These are phyloP conservation scores for Oreochromis spilurus DNA, from an alignment of 2,113 vertebrate species.

Conservation along the genomic window DNA sequence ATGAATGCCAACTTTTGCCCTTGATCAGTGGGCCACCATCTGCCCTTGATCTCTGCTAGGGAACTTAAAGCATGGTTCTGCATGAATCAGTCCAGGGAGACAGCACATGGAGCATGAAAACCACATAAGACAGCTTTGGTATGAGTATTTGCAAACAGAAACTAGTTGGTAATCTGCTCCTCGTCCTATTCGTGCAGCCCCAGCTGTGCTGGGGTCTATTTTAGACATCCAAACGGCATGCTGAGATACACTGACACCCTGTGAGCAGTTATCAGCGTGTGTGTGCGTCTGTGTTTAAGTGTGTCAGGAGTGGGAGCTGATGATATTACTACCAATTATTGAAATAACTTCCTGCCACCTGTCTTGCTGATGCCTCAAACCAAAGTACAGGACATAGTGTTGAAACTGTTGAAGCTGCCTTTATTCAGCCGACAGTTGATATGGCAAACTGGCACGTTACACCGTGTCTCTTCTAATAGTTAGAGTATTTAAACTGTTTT, in stretches of 20 bases:
- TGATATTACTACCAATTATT: slow-evolving; percentile 92
- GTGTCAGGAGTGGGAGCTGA: slow-evolving; percentile 72
- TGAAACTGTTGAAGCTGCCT: slow-evolving; percentile 73
- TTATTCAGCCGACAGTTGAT: background rate
- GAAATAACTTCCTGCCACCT: slow-evolving; percentile 95
- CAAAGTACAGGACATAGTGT: slow-evolving; percentile 80
- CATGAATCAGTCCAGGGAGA: slow-evolving; percentile 12
- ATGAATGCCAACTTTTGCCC: background rate
- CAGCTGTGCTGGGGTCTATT: slow-evolving; percentile 71
- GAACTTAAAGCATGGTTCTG: slow-evolving; percentile 4
- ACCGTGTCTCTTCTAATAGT: background rate
- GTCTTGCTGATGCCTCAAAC: slow-evolving; percentile 80
- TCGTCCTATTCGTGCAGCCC: slow-evolving; percentile 59
- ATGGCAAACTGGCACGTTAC: background rate
- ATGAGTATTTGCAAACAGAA: slow-evolving; percentile 34
- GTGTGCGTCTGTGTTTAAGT: slow-evolving; percentile 15
- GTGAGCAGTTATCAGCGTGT: slow-evolving; percentile 69
- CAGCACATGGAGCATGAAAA: slow-evolving; percentile 3
- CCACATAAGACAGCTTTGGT: background rate
- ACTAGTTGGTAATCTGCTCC: slow-evolving; percentile 11
- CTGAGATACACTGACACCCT: slow-evolving; percentile 78
- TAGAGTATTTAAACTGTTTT: background rate
- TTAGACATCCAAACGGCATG: slow-evolving; percentile 74
- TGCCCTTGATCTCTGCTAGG: slow-evolving; percentile 43
- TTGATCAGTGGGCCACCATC: slow-evolving; percentile 11